Evolutionary conservation across 2,888 invertebrate species (phyloP).

Genomic region (Microdon myrmicae): DNA sequence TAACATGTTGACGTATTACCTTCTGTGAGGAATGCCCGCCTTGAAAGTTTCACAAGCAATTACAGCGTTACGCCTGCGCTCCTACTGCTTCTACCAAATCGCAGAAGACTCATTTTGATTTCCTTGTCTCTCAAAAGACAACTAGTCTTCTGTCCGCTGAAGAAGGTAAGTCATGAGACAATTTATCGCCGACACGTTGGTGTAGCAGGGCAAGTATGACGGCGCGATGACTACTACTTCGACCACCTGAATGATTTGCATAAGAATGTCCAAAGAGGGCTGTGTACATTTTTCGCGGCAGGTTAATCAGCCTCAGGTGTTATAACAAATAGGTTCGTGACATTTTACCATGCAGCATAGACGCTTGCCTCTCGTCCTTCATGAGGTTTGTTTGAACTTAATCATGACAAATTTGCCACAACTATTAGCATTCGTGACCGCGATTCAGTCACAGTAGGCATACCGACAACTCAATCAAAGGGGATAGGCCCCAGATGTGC

Average conservation of each 20-base stretch:
- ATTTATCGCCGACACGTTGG: conserved; percentile 49
- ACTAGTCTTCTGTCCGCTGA: conserved; percentile 14
- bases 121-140: background rate
- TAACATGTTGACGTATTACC: conserved; percentile 28
- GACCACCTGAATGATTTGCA: conserved; percentile 52
- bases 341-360: conserved; percentile 29
- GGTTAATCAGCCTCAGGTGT: conserved; percentile 48
- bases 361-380: background rate
- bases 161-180: conserved; percentile 32
- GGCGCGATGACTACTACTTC: too few species aligned
- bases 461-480: conserved; percentile 51
- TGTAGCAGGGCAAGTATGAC: too few species aligned
- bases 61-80: conserved; percentile 34
- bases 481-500: too few species aligned
- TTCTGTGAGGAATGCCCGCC: conserved; percentile 18
- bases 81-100: conserved; percentile 20
- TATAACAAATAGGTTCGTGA: conserved; percentile 48
- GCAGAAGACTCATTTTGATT: conserved; percentile 19
- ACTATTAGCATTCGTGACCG: conserved; percentile 6
- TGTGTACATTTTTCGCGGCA: conserved; percentile 28
- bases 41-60: conserved; percentile 38
- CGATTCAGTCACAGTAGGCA: conserved; percentile 19
- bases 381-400: conserved; percentile 18
- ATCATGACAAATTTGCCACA: conserved; percentile 43
- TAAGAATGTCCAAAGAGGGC: conserved; percentile 37